phyloP scores from a whole-genome alignment of 1,140 invertebrate genomes.

The Cydia strobilella region DNA sequence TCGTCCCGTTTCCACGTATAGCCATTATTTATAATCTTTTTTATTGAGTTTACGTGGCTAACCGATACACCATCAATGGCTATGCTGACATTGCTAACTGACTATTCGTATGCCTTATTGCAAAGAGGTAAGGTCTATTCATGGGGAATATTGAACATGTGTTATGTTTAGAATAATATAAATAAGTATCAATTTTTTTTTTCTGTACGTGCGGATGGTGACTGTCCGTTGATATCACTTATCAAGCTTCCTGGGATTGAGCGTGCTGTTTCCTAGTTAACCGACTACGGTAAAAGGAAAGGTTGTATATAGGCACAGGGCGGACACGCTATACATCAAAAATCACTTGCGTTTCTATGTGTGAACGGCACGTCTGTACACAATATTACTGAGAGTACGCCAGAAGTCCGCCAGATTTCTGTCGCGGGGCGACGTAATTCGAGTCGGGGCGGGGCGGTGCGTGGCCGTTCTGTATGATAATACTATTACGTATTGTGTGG shows the following conservation, averaged over 20 bases:
- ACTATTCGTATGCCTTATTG: background rate
- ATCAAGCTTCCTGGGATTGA: background rate
- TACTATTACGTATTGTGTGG: too few relatives aligned
- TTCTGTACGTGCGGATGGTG: conserved; percentile 4
- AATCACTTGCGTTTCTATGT: too few relatives aligned
- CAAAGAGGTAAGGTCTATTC: background rate
- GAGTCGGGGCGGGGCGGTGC: too few relatives aligned
- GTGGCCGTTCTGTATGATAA: too few relatives aligned
- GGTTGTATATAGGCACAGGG: too few relatives aligned
- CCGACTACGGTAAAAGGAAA: background rate
- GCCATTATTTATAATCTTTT: background rate
- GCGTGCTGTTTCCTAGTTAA: background rate
- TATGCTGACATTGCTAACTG: background rate
- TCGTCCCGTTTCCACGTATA: background rate
- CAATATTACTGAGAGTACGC: too few relatives aligned
- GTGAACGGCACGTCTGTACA: too few relatives aligned
- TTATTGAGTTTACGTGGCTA: background rate
- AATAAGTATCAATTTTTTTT: too few relatives aligned
- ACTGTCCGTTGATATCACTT: background rate
- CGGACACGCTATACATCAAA: too few relatives aligned
- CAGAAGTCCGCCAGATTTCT: too few relatives aligned
- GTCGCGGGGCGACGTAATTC: too few relatives aligned
- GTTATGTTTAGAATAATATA: too few relatives aligned
- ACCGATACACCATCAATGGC: background rate
- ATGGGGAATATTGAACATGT: background rate